phyloP scores from a whole-genome alignment of 2,888 invertebrate species.

The Pseudanteris insignis region DNA sequence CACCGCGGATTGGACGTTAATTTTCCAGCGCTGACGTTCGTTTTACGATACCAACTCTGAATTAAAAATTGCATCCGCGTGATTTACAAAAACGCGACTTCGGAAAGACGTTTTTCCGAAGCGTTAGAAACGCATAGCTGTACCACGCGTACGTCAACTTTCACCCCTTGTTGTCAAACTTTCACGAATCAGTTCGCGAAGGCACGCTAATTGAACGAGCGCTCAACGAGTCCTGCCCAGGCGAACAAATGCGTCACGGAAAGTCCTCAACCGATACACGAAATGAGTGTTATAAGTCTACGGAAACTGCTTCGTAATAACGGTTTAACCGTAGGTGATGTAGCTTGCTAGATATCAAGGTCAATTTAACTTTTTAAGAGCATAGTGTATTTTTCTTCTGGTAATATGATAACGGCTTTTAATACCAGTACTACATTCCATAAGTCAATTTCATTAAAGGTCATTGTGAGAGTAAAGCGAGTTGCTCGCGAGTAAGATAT shows the following conservation, averaged over 20 bases:
- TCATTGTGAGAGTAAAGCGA: constrained; percentile 21
- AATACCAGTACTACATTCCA: constrained; percentile 35
- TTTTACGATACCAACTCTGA: too few relatives aligned
- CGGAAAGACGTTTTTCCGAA: too few relatives aligned
- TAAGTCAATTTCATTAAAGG: constrained; percentile 39
- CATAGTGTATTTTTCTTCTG: constrained; percentile 9
- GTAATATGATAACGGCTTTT: constrained; percentile 38
- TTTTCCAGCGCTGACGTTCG: too few relatives aligned
- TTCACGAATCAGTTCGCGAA: background rate
- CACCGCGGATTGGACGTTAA: too few relatives aligned
- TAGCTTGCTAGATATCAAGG: constrained; percentile 36
- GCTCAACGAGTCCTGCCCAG: too few relatives aligned
- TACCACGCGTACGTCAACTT: too few relatives aligned
- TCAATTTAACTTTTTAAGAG: constrained; percentile 26
- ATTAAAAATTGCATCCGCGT: too few relatives aligned
- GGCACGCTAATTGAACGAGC: background rate
- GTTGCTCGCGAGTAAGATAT: background rate
- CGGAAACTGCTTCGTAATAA: constrained; percentile 27
- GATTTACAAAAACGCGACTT: too few relatives aligned
- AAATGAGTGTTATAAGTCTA: constrained; percentile 17
- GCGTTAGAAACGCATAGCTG: too few relatives aligned
- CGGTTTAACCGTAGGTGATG: constrained; percentile 31
- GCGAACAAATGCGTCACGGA: too few relatives aligned
- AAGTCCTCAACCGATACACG: too few relatives aligned
- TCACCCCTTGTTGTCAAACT: background rate